Evolutionary conservation across 2,888 invertebrate genomes (phyloP).

Genomic region (Argyresthia goedartella): DNA sequence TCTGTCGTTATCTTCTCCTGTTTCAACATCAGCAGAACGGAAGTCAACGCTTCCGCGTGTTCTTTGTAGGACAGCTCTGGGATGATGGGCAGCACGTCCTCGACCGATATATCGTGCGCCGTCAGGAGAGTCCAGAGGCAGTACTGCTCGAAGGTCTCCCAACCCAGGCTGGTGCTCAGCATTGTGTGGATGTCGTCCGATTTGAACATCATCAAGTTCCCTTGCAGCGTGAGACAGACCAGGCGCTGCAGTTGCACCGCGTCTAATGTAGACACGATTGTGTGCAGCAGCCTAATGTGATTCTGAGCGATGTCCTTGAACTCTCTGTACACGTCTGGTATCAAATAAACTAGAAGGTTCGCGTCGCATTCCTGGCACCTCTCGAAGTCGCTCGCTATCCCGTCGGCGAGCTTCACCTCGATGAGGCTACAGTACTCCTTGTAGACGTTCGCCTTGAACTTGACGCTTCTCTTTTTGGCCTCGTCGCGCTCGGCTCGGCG

Average conservation of each 20-base stretch:
- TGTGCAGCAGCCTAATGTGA: slow-evolving; percentile 87
- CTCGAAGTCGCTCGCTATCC: slow-evolving; percentile 86
- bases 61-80: slow-evolving; percentile 84
- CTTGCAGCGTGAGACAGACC: slow-evolving; percentile 91
- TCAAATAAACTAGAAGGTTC: slow-evolving; percentile 89
- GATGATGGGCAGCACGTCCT: slow-evolving; percentile 83
- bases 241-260: slow-evolving; percentile 91
- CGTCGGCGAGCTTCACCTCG: slow-evolving; percentile 80
- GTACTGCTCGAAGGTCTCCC: slow-evolving; percentile 98
- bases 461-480: slow-evolving; percentile 69
- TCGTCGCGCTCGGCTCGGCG: slow-evolving; percentile 54
- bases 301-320: slow-evolving; percentile 90
- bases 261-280: slow-evolving; percentile 92
- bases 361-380: slow-evolving; percentile 92
- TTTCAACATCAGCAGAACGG: slow-evolving; percentile 90
- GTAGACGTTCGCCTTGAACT: slow-evolving; percentile 88
- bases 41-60: slow-evolving; percentile 93
- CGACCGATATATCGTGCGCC: slow-evolving; percentile 95
- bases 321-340: slow-evolving; percentile 93
- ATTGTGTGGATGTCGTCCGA: slow-evolving; percentile 81
- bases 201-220: slow-evolving; percentile 86
- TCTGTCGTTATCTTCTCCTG: slow-evolving; percentile 92
- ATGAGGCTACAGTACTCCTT: slow-evolving; percentile 88
- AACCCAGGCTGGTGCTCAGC: slow-evolving; percentile 86
- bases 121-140: slow-evolving; percentile 97